Evolutionary conservation across 2,797 vertebrate genomes (phyloP).

Genomic region (Melanotaenia trifasciata): DNA sequence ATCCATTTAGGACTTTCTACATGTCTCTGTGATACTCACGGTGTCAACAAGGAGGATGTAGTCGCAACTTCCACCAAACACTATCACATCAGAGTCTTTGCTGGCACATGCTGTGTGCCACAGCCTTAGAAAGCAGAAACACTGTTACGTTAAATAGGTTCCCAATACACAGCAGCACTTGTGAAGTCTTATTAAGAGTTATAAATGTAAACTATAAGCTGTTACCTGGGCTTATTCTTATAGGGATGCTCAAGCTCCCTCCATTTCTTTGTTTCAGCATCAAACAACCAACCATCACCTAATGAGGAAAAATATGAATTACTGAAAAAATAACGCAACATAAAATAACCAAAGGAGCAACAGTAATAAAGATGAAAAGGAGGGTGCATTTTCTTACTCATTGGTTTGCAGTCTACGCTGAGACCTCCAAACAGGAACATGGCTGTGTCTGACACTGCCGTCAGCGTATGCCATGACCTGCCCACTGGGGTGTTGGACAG

Average conservation of each 20-base stretch:
- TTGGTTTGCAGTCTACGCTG: conserved; percentile 91
- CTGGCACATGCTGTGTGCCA: conserved; percentile 94
- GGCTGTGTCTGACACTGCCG: conserved; percentile 86
- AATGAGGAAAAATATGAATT: not conserved
- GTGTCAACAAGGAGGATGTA: conserved; percentile 93
- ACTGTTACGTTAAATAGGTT: not conserved
- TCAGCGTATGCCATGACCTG: conserved; percentile 94
- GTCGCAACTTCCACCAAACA: conserved; percentile 97
- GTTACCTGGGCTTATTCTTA: conserved; percentile 91
- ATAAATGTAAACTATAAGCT: conserved; percentile 1
- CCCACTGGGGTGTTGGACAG: conserved; percentile 82
- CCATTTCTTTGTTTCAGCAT: conserved; percentile 88
- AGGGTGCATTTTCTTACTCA: conserved; percentile 84
- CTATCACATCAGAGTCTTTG: conserved; percentile 92
- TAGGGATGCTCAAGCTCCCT: conserved; percentile 89
- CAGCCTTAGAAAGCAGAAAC: conserved; percentile 78
- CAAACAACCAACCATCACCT: conserved; percentile 96
- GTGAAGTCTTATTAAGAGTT: not conserved
- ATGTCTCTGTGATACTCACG: conserved; percentile 79
- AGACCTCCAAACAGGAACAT: conserved; percentile 95
- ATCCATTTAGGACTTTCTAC: not conserved
- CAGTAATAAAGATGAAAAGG: not conserved
- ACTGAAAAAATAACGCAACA: not conserved
- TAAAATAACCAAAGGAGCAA: not conserved
- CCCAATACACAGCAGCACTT: not conserved